Percentiles rank a stretch among this genome's conserved stretches.
phyloP scores from a whole-genome alignment of 2,888 invertebrate genomes.

The Parnassius apollo region DNA sequence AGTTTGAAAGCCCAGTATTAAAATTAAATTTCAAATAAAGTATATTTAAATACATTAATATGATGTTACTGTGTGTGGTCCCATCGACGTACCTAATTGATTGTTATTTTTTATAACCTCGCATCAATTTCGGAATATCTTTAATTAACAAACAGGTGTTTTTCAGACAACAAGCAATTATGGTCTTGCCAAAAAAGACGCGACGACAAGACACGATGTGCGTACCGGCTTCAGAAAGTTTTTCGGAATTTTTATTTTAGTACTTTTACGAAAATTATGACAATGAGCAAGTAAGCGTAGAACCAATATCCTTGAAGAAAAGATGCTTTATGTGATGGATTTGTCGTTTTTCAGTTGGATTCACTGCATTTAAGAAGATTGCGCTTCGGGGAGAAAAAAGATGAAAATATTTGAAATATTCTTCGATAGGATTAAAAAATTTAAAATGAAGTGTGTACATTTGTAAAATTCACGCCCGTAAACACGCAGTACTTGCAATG shows the following conservation, averaged over 20 bases:
- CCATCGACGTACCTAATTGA: conserved; percentile 6
- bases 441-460: no score
- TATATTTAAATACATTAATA: no score
- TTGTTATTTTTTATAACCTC: conserved; percentile 11
- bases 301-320: no score
- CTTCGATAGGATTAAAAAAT: no score
- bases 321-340: no score
- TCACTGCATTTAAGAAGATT: no score
- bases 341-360: no score
- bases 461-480: neutral
- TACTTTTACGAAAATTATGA: neutral
- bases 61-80: conserved; percentile 16
- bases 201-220: neutral
- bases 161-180: conserved; percentile 1
- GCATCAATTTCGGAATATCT: conserved; percentile 17
- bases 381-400: no score
- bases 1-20: no score
- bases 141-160: conserved; percentile 23
- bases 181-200: conserved; percentile 3
- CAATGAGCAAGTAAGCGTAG: neutral
- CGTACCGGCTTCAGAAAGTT: neutral
- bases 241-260: conserved; percentile 6
- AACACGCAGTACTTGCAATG: conserved; percentile 16
- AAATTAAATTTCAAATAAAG: no score
- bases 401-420: no score